Evolutionary conservation across 1,140 invertebrate species (phyloP).

Genomic region (Bemisia tabaci): DNA sequence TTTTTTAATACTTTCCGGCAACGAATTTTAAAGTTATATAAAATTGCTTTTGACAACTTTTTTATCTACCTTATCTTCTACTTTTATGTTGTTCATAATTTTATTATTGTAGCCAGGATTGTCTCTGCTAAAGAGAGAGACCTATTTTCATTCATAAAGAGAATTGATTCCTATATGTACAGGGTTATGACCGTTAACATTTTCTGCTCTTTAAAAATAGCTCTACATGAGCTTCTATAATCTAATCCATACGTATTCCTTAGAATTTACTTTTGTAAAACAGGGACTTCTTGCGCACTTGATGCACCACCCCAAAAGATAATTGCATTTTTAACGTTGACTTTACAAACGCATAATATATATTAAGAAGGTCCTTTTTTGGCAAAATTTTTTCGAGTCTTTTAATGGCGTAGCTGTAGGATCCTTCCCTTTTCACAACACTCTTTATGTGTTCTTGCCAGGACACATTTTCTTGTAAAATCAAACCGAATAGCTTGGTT

Average conservation of each 20-base stretch:
- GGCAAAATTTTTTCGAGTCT: neutral
- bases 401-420: neutral
- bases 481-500: neutral
- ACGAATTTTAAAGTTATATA: too few relatives aligned
- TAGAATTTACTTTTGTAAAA: neutral
- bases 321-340: neutral
- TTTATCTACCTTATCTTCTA: neutral
- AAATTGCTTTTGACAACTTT: neutral
- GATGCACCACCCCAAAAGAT: neutral
- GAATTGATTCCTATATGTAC: neutral
- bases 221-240: neutral
- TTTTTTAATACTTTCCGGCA: too few relatives aligned
- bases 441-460: neutral
- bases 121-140: neutral
- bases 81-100: neutral
- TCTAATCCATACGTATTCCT: neutral
- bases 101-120: neutral
- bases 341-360: neutral
- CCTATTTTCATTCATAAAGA: neutral
- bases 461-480: neutral
- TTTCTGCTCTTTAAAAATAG: neutral
- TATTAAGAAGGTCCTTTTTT: neutral
- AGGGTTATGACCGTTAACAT: neutral
- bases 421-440: neutral
- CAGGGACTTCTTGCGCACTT: neutral